These are phyloP conservation scores for Priocnemis perturbator DNA, from an alignment of 2,888 invertebrate species.

Conservation along the genomic window DNA sequence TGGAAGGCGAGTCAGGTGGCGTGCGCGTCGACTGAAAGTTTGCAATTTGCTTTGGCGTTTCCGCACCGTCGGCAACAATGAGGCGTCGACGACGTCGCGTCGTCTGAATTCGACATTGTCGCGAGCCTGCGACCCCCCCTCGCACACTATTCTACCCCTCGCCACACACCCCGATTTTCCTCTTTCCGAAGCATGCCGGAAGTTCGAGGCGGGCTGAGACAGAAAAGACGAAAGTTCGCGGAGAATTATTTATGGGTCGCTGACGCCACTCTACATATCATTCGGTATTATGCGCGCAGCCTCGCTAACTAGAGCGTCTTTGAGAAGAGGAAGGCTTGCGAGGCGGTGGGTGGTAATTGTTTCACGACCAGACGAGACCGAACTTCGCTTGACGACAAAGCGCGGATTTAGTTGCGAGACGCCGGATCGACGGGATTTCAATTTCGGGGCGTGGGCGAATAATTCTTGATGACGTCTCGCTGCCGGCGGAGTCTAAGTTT, in stretches of 20 bases:
- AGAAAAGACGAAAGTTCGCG: constrained; percentile 9
- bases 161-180: not conserved
- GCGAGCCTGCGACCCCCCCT: not conserved
- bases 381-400: no score
- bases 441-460: no score
- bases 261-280: not conserved
- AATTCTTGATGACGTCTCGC: no score
- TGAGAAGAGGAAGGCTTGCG: not conserved
- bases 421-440: no score
- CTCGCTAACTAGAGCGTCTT: not conserved
- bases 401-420: no score
- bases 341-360: not conserved
- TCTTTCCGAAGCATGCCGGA: no score
- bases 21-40: constrained; percentile 14
- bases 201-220: constrained; percentile 1
- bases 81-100: constrained; percentile 7
- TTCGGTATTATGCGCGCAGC: not conserved
- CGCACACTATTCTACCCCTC: not conserved
- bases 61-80: constrained; percentile 23
- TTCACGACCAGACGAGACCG: not conserved
- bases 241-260: not conserved
- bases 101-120: not conserved
- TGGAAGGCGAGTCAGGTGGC: not conserved
- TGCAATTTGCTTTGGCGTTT: constrained; percentile 28
- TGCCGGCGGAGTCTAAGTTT: no score